Evolutionary conservation across 2,113 vertebrate genomes (phyloP).

Genomic region (Corydoras maculifer): DNA sequence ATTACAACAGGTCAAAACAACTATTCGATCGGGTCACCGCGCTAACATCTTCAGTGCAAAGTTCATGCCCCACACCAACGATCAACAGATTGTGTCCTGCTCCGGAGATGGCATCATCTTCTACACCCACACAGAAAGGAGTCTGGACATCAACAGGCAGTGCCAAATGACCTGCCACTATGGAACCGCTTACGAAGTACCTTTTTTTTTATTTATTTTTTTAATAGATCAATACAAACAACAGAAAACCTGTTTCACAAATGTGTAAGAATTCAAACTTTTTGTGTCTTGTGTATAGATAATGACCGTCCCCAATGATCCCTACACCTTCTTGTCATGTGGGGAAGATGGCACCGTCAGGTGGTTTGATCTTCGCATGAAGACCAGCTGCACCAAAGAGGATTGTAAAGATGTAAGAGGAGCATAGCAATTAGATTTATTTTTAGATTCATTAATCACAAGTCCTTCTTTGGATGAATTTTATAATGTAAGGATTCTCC

Average conservation of each 20-base stretch:
- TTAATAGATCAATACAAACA: neutral
- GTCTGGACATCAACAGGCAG: conserved; percentile 86
- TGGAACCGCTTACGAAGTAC: conserved; percentile 95
- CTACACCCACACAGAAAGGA: conserved; percentile 92
- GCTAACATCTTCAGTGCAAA: conserved; percentile 98
- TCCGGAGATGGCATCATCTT: conserved; percentile 96
- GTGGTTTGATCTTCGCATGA: conserved; percentile 95
- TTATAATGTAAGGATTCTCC: too few relatives aligned
- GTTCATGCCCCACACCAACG: conserved; percentile 92
- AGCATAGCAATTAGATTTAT: neutral
- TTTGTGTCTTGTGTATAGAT: conserved; percentile 64
- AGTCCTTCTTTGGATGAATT: neutral
- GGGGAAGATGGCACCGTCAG: conserved; percentile 96
- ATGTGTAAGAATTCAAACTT: neutral
- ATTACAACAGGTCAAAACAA: conserved; percentile 80
- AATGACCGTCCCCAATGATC: conserved; percentile 97
- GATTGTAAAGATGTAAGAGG: conserved; percentile 96
- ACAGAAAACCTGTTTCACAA: neutral
- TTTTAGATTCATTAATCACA: neutral
- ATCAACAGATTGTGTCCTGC: conserved; percentile 95
- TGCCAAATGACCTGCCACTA: conserved; percentile 98
- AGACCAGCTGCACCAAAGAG: conserved; percentile 96
- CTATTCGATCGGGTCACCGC: conserved; percentile 92
- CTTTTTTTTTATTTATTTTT: too few relatives aligned
- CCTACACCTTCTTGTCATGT: conserved; percentile 95